Evolutionary conservation across 2,888 invertebrate species (phyloP).

Genomic region (Eucera pruinosa): DNA sequence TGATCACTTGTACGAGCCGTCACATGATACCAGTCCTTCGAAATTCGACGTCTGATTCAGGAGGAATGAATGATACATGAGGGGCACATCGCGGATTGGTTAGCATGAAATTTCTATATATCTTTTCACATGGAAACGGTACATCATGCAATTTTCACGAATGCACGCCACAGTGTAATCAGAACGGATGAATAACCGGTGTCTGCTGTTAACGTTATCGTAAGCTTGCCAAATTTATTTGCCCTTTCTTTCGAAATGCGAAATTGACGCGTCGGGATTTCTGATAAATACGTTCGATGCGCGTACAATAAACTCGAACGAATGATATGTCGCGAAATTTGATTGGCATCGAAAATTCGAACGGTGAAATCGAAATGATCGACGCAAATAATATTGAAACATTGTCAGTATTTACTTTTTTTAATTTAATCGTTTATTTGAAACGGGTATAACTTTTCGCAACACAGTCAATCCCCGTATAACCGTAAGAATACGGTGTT

Average conservation of each 20-base stretch:
- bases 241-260: not conserved
- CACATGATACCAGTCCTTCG: not conserved
- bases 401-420: too few relatives aligned
- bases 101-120: slow-evolving; percentile 1
- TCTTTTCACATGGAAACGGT: not conserved
- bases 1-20: not conserved
- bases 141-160: not conserved
- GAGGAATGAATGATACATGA: slow-evolving; percentile 22
- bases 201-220: not conserved
- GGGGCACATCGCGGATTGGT: not conserved
- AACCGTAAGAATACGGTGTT: too few relatives aligned
- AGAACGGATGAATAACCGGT: not conserved
- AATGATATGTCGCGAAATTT: too few relatives aligned
- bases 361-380: too few relatives aligned
- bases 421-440: too few relatives aligned
- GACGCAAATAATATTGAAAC: too few relatives aligned
- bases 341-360: too few relatives aligned
- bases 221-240: not conserved
- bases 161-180: not conserved
- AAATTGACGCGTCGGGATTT: not conserved
- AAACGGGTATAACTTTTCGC: too few relatives aligned
- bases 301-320: too few relatives aligned
- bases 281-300: not conserved
- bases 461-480: too few relatives aligned
- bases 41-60: slow-evolving; percentile 1